These are phyloP conservation scores for Odocoileus hemionus DNA, from an alignment of 2,113 vertebrate genomes.

Conservation along the genomic window DNA sequence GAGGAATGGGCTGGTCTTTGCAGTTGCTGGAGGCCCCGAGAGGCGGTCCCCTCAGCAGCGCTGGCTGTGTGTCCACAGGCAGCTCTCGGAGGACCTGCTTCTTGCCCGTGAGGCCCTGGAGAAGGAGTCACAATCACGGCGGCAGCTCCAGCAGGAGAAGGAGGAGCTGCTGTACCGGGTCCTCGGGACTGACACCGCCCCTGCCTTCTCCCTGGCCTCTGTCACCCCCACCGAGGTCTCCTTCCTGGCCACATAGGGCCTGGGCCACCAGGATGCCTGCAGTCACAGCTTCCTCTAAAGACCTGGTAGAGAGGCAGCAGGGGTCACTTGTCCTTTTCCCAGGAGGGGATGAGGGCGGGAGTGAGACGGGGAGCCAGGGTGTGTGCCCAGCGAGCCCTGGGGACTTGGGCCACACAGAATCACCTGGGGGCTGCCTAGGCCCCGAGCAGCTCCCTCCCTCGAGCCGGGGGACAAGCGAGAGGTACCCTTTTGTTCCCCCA, in stretches of 20 bases:
- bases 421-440: not conserved
- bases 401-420: not conserved
- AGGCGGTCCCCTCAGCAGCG: not conserved
- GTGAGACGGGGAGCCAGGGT: not conserved
- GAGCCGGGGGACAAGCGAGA: not conserved
- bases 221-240: constrained; percentile 68
- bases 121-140: constrained; percentile 82
- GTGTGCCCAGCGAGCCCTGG: not conserved
- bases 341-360: not conserved
- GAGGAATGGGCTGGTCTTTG: not conserved
- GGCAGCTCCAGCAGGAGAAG: constrained; percentile 87
- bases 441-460: not conserved
- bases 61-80: constrained; percentile 76
- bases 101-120: constrained; percentile 84
- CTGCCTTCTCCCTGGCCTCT: constrained; percentile 77
- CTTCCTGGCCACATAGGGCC: constrained; percentile 74
- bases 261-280: fast-evolving
- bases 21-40: not conserved
- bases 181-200: constrained; percentile 77
- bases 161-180: constrained; percentile 91
- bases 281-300: not conserved
- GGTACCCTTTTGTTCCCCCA: not conserved
- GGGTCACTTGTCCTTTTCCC: not conserved
- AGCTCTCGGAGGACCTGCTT: constrained; percentile 87
- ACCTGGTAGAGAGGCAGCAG: not conserved